Evolutionary conservation across 1,140 invertebrate genomes (phyloP).

Genomic region (Atta colombica): DNA sequence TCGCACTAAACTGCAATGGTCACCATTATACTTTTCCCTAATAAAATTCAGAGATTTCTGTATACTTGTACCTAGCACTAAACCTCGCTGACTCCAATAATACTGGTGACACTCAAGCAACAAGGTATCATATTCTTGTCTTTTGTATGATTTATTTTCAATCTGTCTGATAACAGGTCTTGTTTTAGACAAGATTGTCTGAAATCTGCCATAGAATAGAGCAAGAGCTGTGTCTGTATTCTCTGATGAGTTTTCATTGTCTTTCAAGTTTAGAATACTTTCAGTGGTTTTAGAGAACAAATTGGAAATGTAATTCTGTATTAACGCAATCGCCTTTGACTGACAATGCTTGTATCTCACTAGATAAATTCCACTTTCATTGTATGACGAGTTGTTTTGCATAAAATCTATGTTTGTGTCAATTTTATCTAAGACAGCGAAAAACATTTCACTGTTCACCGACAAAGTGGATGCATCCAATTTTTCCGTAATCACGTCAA

Average conservation of each 20-base stretch:
- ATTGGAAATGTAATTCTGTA: conserved; percentile 92
- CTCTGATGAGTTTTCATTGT: conserved; percentile 85
- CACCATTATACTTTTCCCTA: conserved; percentile 89
- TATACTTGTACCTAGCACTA: conserved; percentile 92
- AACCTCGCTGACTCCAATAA: conserved; percentile 93
- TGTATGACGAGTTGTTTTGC: conserved; percentile 92
- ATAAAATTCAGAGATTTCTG: conserved; percentile 89
- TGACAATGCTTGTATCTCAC: conserved; percentile 93
- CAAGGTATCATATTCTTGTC: conserved; percentile 92
- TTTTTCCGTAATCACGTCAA: conserved; percentile 93
- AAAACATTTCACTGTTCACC: conserved; percentile 94
- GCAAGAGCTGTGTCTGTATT: conserved; percentile 93
- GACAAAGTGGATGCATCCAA: conserved; percentile 93
- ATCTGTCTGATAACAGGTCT: conserved; percentile 93
- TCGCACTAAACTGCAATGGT: conserved; percentile 95
- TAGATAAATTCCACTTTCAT: conserved; percentile 91
- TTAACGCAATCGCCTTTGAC: conserved; percentile 92
- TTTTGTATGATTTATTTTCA: conserved; percentile 91
- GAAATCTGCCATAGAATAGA: conserved; percentile 97
- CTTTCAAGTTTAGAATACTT: conserved; percentile 87
- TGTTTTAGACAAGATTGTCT: conserved; percentile 94
- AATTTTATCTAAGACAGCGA: conserved; percentile 93
- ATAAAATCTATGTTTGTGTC: conserved; percentile 96
- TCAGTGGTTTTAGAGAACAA: conserved; percentile 93
- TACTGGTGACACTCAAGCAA: conserved; percentile 94